Conservation (phyloP, 2,888 invertebrate genomes). For the Drosophila quinaria region DNA sequence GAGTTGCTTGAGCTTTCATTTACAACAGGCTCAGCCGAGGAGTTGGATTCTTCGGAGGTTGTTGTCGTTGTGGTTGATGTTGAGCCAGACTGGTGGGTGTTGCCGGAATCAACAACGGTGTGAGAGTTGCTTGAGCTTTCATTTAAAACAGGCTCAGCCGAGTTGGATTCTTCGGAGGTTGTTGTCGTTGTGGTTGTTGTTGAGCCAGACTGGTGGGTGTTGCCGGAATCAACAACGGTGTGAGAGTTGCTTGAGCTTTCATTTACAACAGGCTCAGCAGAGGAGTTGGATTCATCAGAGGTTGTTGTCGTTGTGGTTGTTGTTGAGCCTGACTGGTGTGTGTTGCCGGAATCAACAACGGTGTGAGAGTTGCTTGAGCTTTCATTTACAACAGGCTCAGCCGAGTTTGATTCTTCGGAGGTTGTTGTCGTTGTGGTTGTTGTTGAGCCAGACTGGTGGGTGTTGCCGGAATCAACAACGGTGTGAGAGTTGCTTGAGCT, state of each 20-base stretch:
- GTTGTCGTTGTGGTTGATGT: slow-evolving; percentile 19
- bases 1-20: background rate
- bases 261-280: background rate
- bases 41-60: background rate
- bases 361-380: slow-evolving; percentile 1
- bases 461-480: no score
- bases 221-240: slow-evolving; percentile 3
- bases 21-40: background rate
- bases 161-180: background rate
- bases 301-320: slow-evolving; percentile 5
- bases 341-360: background rate
- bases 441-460: no score
- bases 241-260: background rate
- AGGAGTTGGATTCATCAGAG: background rate
- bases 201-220: slow-evolving; percentile 4
- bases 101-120: background rate
- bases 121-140: background rate
- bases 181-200: slow-evolving; percentile 20
- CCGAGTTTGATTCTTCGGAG: background rate
- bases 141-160: background rate
- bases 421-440: no score
- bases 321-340: slow-evolving; percentile 1
- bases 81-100: slow-evolving; percentile 9
- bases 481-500: no score
- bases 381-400: background rate